phyloP scores from a whole-genome alignment of 2,888 invertebrate genomes.

The Shargacucullia verbasci region DNA sequence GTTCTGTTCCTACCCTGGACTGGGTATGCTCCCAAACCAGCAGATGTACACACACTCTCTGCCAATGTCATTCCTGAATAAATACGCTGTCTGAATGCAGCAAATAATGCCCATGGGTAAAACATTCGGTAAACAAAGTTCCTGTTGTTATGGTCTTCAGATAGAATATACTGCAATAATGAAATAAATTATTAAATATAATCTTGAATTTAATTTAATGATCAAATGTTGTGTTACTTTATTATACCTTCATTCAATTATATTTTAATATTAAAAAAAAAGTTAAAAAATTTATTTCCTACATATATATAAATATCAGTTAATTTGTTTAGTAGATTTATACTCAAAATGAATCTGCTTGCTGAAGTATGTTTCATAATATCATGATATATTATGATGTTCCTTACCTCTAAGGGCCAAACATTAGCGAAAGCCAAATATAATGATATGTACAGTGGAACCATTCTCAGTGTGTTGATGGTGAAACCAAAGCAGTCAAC shows the following conservation, averaged over 20 bases:
- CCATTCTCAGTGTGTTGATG: slow-evolving; percentile 90
- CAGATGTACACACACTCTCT: slow-evolving; percentile 97
- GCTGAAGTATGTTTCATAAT: too few species aligned
- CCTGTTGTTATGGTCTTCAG: slow-evolving; percentile 93
- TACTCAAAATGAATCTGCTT: too few species aligned
- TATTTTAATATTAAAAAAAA: too few species aligned
- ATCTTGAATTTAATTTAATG: too few species aligned
- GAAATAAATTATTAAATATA: slow-evolving; percentile 1
- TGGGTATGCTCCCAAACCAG: slow-evolving; percentile 98
- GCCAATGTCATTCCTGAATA: slow-evolving; percentile 97
- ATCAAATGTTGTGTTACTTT: too few species aligned
- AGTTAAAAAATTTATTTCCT: too few species aligned
- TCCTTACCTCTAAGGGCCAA: slow-evolving; percentile 93
- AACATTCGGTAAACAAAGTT: slow-evolving; percentile 94
- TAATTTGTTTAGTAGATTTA: too few species aligned
- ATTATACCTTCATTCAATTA: too few species aligned
- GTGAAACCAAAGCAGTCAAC: slow-evolving; percentile 90
- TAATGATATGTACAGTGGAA: slow-evolving; percentile 91
- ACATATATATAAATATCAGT: too few species aligned
- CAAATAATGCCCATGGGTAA: slow-evolving; percentile 96
- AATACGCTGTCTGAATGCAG: slow-evolving; percentile 96
- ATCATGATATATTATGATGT: slow-evolving; percentile 1
- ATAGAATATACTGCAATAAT: slow-evolving; percentile 92
- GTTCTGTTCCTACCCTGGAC: slow-evolving; percentile 91
- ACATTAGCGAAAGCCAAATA: slow-evolving; percentile 91